Evolutionary conservation across 2,797 vertebrate genomes (phyloP), one percentile per base, ranked within the genome.

Genomic region (Peromyscus nudipes): DNA sequence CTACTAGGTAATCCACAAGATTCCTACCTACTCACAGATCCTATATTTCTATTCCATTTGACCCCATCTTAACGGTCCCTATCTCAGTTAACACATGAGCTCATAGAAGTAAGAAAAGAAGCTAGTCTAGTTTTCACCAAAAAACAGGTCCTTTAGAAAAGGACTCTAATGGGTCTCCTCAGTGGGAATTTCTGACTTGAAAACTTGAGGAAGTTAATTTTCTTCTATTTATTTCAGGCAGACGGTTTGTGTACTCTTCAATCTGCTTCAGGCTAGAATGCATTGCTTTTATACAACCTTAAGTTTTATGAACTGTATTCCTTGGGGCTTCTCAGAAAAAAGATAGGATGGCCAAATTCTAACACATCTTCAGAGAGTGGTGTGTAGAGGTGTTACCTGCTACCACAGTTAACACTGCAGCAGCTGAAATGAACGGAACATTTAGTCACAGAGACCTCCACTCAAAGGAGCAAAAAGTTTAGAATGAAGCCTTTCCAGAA

Each of bases 191-290:
- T 81, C 57, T 91, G 14, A 96, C 40, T 46, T 67, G 69, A 67
- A 97, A 57, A 34, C 64, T 60, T 17, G 43, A 81, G n/a, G n/a
- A 89, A 90, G 40, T 88, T 37, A 8, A 27, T 89, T 84, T 94
- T 52, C 31, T 80, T 62, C 94, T 55, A 6, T 69, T 95, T 49
- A 67, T 94, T 88, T 65, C 34, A 46, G 40, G 34, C 40, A 10
- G 46, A 85, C 4, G 65, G 82, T 81, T 89, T 65, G 29, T 16
- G 14, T 69, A 34, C 25, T 29, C 27, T 40, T 88, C 31, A 76
- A 57, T 71, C 2, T 43, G 37, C 21, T 60, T 80, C 16, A 60
- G 82, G 64, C 46, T 79, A 65, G 52, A 89, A 91, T 31, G 46
- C 0, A 40, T 25, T 52, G 73, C 57, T 76, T 83, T 85, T 57